phyloP scores from a whole-genome alignment of 1,140 invertebrate species.

The Anoplophora glabripennis region DNA sequence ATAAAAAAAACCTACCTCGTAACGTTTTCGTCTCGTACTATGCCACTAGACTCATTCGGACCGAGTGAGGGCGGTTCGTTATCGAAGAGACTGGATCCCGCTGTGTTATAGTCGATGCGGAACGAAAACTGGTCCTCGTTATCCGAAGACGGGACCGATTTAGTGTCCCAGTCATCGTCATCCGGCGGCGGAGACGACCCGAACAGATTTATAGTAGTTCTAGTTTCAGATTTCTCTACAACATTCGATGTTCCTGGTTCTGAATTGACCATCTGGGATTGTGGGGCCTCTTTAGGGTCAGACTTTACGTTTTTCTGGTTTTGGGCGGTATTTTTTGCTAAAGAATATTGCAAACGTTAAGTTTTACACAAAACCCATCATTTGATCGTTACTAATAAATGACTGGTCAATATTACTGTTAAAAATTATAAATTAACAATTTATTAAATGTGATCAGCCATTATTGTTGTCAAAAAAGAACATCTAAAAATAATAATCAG shows the following conservation, averaged over 20 bases:
- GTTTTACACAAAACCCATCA: no score
- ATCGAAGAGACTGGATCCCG: slow-evolving; percentile 32
- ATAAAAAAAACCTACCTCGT: slow-evolving; percentile 14
- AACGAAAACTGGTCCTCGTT: slow-evolving; percentile 15
- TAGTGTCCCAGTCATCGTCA: slow-evolving; percentile 32
- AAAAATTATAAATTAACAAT: no score
- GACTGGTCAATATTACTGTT: no score
- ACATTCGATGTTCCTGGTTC: not conserved
- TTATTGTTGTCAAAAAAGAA: no score
- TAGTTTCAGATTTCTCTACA: not conserved
- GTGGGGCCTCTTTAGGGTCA: no score
- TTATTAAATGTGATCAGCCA: no score
- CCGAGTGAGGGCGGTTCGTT: slow-evolving; percentile 35
- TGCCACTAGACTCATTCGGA: slow-evolving; percentile 26
- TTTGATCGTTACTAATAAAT: no score
- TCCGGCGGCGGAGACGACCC: slow-evolving; percentile 35
- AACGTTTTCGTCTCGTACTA: slow-evolving; percentile 18
- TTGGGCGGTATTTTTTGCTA: no score
- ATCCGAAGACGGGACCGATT: slow-evolving; percentile 32
- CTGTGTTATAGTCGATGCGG: slow-evolving; percentile 9
- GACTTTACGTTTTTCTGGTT: no score
- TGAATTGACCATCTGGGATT: no score
- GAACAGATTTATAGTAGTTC: slow-evolving; percentile 18
- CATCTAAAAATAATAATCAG: no score
- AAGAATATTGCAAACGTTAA: no score